Evolutionary conservation across 2,888 invertebrate species (phyloP), one percentile per base, ranked within the genome.

Genomic region (Aphrophora alni): DNA sequence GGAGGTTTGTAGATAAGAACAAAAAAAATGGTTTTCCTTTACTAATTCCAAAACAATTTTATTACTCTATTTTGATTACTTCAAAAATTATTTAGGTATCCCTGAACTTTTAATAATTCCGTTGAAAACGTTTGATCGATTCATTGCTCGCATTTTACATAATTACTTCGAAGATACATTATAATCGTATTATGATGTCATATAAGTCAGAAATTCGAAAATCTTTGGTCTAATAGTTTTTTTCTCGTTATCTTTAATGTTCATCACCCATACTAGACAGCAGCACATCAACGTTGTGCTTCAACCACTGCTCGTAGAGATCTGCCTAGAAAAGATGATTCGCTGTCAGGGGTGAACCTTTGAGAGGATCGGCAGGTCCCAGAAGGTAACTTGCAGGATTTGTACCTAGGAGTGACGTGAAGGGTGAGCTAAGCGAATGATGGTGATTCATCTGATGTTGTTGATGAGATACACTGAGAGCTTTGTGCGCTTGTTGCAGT

Each of bases 401-500:
- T 0, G 84, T 83, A 10, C 83, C 80, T 14, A 83, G 81, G 51
- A 86, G 83, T n/a, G 83, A 82, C 2, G 84, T 83, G 72, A 84
- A 83, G 21, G 83, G 79, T 5, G 80, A 81, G 21, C 83, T 82
- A 12, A 82, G 79, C 8, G 78, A 73, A 14, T 84, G 84, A 77
- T 84, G 84, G 75, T 84, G 81, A 38, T 69, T 70, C 38, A 77
- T 70, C 69, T 77, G 69, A 38, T 80, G 72, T n/a, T 77, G 78
- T 71, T 81, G 81, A 33, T 81, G 81, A 28, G 82, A 81, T 44
- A 80, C 59, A 72, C 59, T 81, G 80, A 89, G 86, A 38, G 88
- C 89, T 85, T 89, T 89, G 85, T 89, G 89, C 10, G 89, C 89
- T 85, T 89, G 89, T 79, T 89, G 89, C 38, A 89, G 89, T 78